These are phyloP conservation scores for Toxonevra muliebris DNA, from an alignment of 2,888 invertebrate species.

Conservation along the genomic window DNA sequence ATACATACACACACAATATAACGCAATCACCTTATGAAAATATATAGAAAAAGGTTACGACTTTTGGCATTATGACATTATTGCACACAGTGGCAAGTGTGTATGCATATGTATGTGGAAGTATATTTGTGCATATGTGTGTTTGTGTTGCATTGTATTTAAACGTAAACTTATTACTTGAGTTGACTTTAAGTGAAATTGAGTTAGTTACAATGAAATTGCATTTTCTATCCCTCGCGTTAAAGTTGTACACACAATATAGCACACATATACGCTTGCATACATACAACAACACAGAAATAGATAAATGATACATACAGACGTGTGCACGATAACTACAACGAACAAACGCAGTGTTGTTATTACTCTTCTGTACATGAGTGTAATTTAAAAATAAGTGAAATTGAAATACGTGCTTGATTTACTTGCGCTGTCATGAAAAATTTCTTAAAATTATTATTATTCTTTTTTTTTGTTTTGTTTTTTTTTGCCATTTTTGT, in stretches of 20 bases:
- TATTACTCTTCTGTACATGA: slow-evolving; percentile 17
- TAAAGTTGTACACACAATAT: not conserved
- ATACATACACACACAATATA: slow-evolving; percentile 1
- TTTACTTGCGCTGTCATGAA: not conserved
- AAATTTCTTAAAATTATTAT: too few relatives aligned
- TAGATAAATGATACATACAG: not conserved
- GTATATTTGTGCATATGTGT: not conserved
- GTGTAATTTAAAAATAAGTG: slow-evolving; percentile 32
- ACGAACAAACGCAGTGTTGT: not conserved
- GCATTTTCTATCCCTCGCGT: slow-evolving; percentile 15
- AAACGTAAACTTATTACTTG: slow-evolving; percentile 27
- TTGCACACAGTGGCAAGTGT: not conserved
- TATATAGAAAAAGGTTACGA: slow-evolving; percentile 12
- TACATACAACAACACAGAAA: too few relatives aligned
- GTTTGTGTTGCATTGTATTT: slow-evolving; percentile 20
- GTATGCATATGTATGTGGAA: not conserved
- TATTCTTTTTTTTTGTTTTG: too few relatives aligned
- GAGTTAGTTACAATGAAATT: slow-evolving; percentile 24
- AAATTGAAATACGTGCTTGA: slow-evolving; percentile 34
- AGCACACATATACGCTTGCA: not conserved
- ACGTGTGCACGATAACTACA: not conserved
- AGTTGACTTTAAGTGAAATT: slow-evolving; percentile 32
- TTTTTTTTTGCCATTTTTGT: too few relatives aligned
- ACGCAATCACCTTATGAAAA: not conserved
- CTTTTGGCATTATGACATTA: slow-evolving; percentile 19